Conservation (phyloP, 2,888 invertebrate genomes). For the Sabellastarte sp. region DNA sequence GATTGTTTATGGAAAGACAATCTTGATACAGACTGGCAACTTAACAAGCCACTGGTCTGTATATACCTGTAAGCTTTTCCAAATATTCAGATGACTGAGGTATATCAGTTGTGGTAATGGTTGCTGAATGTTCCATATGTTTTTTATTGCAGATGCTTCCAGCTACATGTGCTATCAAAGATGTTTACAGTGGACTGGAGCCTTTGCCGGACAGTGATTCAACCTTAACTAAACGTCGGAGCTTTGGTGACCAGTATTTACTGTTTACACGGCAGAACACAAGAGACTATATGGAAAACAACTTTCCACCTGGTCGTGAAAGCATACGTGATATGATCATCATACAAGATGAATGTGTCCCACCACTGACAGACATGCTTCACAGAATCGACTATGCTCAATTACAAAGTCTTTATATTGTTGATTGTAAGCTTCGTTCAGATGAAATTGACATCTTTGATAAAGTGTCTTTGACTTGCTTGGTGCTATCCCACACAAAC, state of each 20-base stretch:
- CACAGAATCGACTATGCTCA: conserved; percentile 26
- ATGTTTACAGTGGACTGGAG: conserved; percentile 24
- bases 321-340: conserved; percentile 30
- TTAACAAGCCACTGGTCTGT: no score
- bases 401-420: conserved; percentile 26
- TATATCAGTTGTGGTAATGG: no score
- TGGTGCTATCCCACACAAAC: conserved; percentile 32
- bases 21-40: no score
- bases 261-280: conserved; percentile 33
- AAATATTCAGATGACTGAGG: no score
- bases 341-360: conserved; percentile 32
- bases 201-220: conserved; percentile 24
- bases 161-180: conserved; percentile 27
- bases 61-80: no score
- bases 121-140: no score
- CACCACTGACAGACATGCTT: conserved; percentile 27
- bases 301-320: conserved; percentile 27
- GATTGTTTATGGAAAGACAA: no score
- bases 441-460: conserved; percentile 21
- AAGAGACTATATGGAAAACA: conserved; percentile 31
- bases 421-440: conserved; percentile 26
- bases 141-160: conserved; percentile 31
- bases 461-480: conserved; percentile 21
- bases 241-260: conserved; percentile 34
- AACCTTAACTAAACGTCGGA: conserved; percentile 30